Evolutionary conservation across 2,888 invertebrate species (phyloP).

Genomic region (Ommatoiulus sabulosus): DNA sequence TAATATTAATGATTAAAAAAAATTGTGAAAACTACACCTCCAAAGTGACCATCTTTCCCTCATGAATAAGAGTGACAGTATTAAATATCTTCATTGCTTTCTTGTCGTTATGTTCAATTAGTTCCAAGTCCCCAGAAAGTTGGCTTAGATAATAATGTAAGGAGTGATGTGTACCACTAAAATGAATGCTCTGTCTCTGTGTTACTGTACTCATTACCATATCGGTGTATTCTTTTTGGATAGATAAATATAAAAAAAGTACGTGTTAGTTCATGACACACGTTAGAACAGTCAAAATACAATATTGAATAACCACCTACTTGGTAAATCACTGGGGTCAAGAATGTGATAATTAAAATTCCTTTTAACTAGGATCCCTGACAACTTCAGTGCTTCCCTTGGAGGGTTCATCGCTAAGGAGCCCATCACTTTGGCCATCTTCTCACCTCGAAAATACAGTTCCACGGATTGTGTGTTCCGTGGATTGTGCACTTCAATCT

Average conservation of each 20-base stretch:
- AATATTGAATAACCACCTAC: slow-evolving; percentile 69
- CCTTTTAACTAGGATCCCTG: slow-evolving; percentile 94
- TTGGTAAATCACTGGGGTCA: slow-evolving; percentile 89
- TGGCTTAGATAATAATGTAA: slow-evolving; percentile 65
- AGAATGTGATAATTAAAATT: slow-evolving; percentile 98
- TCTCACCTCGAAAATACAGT: slow-evolving; percentile 95
- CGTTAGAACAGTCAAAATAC: neutral
- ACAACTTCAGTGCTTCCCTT: slow-evolving; percentile 80
- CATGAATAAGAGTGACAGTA: slow-evolving; percentile 83
- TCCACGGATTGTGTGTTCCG: slow-evolving; percentile 93
- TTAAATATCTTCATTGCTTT: slow-evolving; percentile 84
- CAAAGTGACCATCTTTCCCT: slow-evolving; percentile 84
- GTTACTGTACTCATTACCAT: slow-evolving; percentile 92
- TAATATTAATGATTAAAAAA: neutral
- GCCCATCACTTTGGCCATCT: slow-evolving; percentile 98
- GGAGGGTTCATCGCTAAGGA: slow-evolving; percentile 86
- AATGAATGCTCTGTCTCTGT: slow-evolving; percentile 92
- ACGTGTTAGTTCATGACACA: neutral
- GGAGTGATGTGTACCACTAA: slow-evolving; percentile 77
- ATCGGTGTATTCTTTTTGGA: slow-evolving; percentile 86
- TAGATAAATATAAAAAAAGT: slow-evolving; percentile 5
- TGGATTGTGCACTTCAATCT: slow-evolving; percentile 94
- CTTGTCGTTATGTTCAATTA: slow-evolving; percentile 73
- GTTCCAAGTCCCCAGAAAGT: slow-evolving; percentile 73
- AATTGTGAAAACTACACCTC: slow-evolving; percentile 72